A percentile compares a stretch with the other conserved stretches of the same genome.
Evolutionary conservation across 2,888 invertebrate species (phyloP).

Genomic region (Spialia ferax): DNA sequence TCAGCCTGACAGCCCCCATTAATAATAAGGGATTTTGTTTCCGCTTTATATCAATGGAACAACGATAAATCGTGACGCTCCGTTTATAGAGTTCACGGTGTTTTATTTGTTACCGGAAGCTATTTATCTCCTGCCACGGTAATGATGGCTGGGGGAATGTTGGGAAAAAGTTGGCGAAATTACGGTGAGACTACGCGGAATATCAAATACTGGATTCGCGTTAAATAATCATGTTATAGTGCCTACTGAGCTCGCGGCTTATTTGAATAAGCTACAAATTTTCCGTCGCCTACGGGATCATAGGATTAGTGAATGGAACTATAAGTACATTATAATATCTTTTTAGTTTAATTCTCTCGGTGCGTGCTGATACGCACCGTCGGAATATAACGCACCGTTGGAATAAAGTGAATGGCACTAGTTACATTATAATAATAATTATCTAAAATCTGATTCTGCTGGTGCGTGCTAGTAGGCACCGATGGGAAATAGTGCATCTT

Average conservation of each 20-base stretch:
- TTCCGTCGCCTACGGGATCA: too few species aligned
- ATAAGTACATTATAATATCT: too few species aligned
- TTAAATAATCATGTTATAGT: too few species aligned
- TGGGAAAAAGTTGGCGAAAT: background rate
- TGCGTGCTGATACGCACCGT: too few species aligned
- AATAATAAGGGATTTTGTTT: constrained; percentile 25
- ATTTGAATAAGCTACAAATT: background rate
- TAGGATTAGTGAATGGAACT: too few species aligned
- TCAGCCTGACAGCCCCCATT: constrained; percentile 10
- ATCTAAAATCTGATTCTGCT: too few species aligned
- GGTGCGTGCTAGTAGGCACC: too few species aligned
- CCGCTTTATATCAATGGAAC: constrained; percentile 24
- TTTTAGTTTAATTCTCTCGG: too few species aligned
- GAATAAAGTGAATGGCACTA: too few species aligned
- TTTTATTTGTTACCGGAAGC: constrained; percentile 13
- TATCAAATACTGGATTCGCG: background rate
- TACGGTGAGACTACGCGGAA: background rate
- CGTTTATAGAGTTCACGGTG: constrained; percentile 22
- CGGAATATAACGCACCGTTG: too few species aligned
- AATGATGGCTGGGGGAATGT: background rate
- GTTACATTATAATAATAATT: too few species aligned
- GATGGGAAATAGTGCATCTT: too few species aligned
- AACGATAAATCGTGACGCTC: constrained; percentile 17
- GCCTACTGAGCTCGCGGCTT: background rate
- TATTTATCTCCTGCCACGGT: constrained; percentile 8